Evolutionary conservation across 2,113 vertebrate species (phyloP).

Genomic region (Pseudonaja textilis): DNA sequence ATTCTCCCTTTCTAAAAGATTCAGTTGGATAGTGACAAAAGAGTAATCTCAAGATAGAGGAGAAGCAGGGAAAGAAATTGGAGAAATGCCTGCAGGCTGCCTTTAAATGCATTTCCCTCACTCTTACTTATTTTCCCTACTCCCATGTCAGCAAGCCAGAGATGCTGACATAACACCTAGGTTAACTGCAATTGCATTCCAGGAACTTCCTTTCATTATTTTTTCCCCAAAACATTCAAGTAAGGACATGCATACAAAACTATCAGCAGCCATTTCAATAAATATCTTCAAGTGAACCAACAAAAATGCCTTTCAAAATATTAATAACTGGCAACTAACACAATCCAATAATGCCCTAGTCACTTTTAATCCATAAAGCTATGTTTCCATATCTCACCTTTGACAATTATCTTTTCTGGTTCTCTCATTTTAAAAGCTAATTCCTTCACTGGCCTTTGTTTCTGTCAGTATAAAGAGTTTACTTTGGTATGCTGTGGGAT

Average conservation of each 20-base stretch:
- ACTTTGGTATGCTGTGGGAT: not conserved
- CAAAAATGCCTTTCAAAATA: not conserved
- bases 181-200: not conserved
- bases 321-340: not conserved
- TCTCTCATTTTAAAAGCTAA: not conserved
- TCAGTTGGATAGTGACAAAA: not conserved
- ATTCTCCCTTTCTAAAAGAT: not conserved
- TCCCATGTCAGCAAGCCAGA: not conserved
- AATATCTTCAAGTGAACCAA: slow-evolving; percentile 66
- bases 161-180: not conserved
- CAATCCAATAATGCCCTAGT: not conserved
- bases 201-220: not conserved
- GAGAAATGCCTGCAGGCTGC: not conserved
- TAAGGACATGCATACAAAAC: slow-evolving; percentile 16
- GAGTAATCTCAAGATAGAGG: not conserved
- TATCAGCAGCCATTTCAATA: slow-evolving; percentile 54
- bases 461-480: not conserved
- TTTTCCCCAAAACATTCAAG: not conserved
- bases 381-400: not conserved
- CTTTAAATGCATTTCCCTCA: not conserved
- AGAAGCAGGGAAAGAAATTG: not conserved
- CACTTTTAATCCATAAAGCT: not conserved
- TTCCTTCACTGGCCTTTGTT: not conserved
- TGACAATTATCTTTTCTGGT: not conserved
- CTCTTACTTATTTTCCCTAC: not conserved